Conservation (phyloP, 2,113 vertebrate genomes). For the Platichthys stellatus region DNA sequence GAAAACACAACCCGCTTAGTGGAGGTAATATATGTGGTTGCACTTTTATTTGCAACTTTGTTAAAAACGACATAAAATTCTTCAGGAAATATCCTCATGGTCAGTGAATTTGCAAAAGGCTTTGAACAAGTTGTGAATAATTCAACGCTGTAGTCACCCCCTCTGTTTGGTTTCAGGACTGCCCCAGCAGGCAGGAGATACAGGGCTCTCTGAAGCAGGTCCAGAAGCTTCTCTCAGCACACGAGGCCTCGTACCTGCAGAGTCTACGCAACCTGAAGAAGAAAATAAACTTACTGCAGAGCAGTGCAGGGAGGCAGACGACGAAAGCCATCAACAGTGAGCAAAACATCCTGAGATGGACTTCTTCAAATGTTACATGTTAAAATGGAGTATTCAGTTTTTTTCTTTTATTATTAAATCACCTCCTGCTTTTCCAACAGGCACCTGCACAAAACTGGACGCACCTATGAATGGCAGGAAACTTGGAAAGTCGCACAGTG, state of each 20-base stretch:
- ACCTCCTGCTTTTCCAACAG: slow-evolving; percentile 60
- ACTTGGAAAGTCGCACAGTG: slow-evolving; percentile 76
- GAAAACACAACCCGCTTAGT: too few species aligned
- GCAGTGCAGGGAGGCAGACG: slow-evolving; percentile 56
- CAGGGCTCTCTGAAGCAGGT: slow-evolving; percentile 83
- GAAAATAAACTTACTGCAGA: slow-evolving; percentile 86
- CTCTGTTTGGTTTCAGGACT: slow-evolving; percentile 77
- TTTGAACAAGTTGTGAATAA: not conserved
- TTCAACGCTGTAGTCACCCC: too few species aligned
- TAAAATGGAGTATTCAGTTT: not conserved
- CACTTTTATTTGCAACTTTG: not conserved
- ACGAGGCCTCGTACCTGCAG: slow-evolving; percentile 85
- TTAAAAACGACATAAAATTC: not conserved
- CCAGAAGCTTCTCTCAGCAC: slow-evolving; percentile 86
- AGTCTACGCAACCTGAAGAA: slow-evolving; percentile 81
- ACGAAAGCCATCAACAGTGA: slow-evolving; percentile 80
- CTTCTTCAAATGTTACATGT: not conserved
- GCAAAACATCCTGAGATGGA: not conserved
- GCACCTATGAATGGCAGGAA: slow-evolving; percentile 81
- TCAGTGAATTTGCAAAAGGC: not conserved
- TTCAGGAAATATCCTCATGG: not conserved
- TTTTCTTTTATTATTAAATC: not conserved
- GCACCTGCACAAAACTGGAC: slow-evolving; percentile 79
- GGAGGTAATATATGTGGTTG: not conserved
- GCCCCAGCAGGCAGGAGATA: slow-evolving; percentile 79